Conservation (phyloP, 2,113 vertebrate genomes). For the Plecotus auritus region DNA sequence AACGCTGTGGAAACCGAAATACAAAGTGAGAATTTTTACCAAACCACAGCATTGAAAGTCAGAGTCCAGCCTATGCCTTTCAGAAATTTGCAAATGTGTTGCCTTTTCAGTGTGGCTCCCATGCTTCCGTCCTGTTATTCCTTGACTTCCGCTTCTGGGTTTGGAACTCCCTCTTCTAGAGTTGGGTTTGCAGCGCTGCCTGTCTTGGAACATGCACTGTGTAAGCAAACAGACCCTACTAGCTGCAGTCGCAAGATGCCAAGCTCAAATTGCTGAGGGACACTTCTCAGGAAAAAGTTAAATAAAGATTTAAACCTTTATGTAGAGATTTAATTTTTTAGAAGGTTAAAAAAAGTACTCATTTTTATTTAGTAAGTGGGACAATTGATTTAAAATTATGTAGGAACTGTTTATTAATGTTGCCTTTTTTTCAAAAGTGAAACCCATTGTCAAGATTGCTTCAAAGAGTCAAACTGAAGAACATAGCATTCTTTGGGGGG, state of each 20-base stretch:
- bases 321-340: background rate
- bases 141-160: background rate
- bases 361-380: background rate
- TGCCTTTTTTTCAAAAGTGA: background rate
- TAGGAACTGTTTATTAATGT: conserved; percentile 20
- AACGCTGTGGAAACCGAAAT: conserved; percentile 56
- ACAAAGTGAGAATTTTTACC: conserved; percentile 42
- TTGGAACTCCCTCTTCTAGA: background rate
- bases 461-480: background rate
- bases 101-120: background rate
- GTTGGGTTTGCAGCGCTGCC: background rate
- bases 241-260: background rate
- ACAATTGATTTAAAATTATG: background rate
- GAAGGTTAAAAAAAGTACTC: background rate
- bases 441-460: background rate
- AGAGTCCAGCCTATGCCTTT: background rate
- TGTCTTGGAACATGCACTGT: background rate
- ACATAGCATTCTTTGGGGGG: background rate
- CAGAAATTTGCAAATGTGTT: background rate
- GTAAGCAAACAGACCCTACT: background rate
- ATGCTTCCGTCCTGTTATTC: background rate
- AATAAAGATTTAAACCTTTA: conserved; percentile 9
- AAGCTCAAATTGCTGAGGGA: conserved; percentile 6
- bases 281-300: conserved; percentile 2
- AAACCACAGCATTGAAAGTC: background rate